Evolutionary conservation across 2,888 invertebrate species (phyloP).

Genomic region (Herminia tarsipennalis): DNA sequence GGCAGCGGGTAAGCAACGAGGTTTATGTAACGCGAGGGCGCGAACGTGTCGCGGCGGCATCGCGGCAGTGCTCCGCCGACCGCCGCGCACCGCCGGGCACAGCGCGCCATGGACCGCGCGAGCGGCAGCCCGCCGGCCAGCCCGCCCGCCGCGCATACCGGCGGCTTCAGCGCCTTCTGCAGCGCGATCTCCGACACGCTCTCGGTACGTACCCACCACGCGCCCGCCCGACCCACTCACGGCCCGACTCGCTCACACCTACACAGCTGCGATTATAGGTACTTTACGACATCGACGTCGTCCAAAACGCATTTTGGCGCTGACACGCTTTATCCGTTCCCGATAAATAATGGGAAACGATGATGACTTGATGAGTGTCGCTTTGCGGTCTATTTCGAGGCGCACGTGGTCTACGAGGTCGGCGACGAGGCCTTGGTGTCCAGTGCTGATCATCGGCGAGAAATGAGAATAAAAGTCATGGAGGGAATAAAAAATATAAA

Average conservation of each 20-base stretch:
- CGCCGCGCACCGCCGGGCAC: slow-evolving; percentile 55
- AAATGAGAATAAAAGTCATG: slow-evolving; percentile 71
- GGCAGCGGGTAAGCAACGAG: slow-evolving; percentile 62
- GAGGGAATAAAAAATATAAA: slow-evolving; percentile 82
- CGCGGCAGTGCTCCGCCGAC: slow-evolving; percentile 76
- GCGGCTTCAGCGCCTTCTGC: slow-evolving; percentile 82
- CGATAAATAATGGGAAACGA: slow-evolving; percentile 54
- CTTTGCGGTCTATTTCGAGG: slow-evolving; percentile 68
- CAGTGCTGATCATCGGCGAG: slow-evolving; percentile 48
- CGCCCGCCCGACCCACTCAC: slow-evolving; percentile 36
- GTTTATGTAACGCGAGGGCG: slow-evolving; percentile 77
- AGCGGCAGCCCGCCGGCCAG: slow-evolving; percentile 64
- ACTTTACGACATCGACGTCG: slow-evolving; percentile 48
- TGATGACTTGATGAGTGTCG: slow-evolving; percentile 58
- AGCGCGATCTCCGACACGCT: slow-evolving; percentile 81
- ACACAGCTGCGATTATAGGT: slow-evolving; percentile 11
- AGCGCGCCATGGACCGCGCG: slow-evolving; percentile 71
- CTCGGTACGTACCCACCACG: slow-evolving; percentile 73
- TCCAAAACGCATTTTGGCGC: slow-evolving; percentile 66
- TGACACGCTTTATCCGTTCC: slow-evolving; percentile 49
- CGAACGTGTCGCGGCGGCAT: slow-evolving; percentile 63
- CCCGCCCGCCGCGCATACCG: slow-evolving; percentile 61
- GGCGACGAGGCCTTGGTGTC: slow-evolving; percentile 55
- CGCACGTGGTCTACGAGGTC: slow-evolving; percentile 81
- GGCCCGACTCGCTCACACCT: slow-evolving; percentile 32